These are phyloP conservation scores for Agrotis exclamationis DNA, from an alignment of 2,888 invertebrate genomes.

Conservation along the genomic window DNA sequence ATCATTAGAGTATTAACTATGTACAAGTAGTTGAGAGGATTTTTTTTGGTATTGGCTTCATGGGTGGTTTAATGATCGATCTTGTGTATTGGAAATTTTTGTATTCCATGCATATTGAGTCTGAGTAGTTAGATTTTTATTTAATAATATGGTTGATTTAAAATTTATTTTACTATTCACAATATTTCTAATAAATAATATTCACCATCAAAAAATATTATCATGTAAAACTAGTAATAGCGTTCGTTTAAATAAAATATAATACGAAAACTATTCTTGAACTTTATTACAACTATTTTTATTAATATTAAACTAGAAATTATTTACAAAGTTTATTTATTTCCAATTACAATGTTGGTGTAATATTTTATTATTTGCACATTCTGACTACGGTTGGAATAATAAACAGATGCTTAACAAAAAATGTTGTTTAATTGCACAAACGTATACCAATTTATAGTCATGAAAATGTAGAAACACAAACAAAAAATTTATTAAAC, in stretches of 20 bases:
- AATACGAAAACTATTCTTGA: not conserved
- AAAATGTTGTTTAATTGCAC: not conserved
- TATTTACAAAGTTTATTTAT: not conserved
- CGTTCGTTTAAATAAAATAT: not conserved
- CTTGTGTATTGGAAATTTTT: not conserved
- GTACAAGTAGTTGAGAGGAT: conserved; percentile 14
- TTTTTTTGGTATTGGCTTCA: conserved; percentile 17
- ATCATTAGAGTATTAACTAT: conserved; percentile 31
- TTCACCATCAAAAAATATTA: no score
- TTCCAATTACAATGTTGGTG: not conserved
- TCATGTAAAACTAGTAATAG: not conserved
- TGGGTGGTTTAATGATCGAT: conserved; percentile 8
- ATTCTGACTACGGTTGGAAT: not conserved
- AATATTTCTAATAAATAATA: no score
- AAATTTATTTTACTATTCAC: no score
- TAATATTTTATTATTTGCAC: not conserved
- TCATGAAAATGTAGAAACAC: not conserved
- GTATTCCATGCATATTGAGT: not conserved
- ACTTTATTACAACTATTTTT: not conserved
- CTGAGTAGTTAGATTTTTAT: not conserved
- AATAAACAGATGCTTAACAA: not conserved
- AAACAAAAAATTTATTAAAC: not conserved
- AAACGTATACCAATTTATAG: not conserved
- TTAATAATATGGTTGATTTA: not conserved
- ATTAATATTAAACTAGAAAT: not conserved